Base-by-base conservation (phyloP, 2,888 invertebrate species). In the Eupithecia exiguata region DNA sequence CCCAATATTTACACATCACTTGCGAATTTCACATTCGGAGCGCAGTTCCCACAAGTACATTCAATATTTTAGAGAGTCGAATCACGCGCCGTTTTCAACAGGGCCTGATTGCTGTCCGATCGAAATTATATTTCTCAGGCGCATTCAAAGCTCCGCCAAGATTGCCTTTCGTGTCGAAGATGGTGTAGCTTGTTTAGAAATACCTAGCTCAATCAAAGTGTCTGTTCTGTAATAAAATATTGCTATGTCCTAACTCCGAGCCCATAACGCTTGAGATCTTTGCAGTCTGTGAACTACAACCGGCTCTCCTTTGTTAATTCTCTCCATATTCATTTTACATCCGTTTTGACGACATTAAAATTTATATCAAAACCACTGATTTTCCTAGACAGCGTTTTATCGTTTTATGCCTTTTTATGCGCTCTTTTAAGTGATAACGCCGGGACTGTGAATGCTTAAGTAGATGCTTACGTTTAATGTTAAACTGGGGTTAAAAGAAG, bases 21-120 rank as follows among this genome's bases (percentile, higher is more conserved):
- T 84, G 80, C 83, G 78, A 82, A 82, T 80, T 83, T 83, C 84
- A 82, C 84, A 82, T 80, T 76, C 82, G 80, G 76, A 80, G 80
- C 82, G 85, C 80, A 81, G 79, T 80, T 80, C 81, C 82, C 82
- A 84, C 84, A 82, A 85, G 87, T 87, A 90, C 89, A 89, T 91
- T 91, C 91, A 90, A 92, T 92, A 93, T 92, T 91, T 93, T 92
- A 89, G 83, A 71, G 72, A 95, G 90, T 94, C 94, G 84, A 83
- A 91, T 93, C 94, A 95, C 95, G 94, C 93, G 88, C 91, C 89
- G 85, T 88, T 93, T 93, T 94, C 93, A 94, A 95, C 95, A 89
- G 93, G 83, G 87, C 88, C 92, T 95, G 95, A 95, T 95, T 95
- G 95, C 92, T 88, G 92, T 89, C 91, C 92, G 90, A 94, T 94